Base-by-base conservation (phyloP, 2,888 invertebrate species). In the Dolomedes plantarius region DNA sequence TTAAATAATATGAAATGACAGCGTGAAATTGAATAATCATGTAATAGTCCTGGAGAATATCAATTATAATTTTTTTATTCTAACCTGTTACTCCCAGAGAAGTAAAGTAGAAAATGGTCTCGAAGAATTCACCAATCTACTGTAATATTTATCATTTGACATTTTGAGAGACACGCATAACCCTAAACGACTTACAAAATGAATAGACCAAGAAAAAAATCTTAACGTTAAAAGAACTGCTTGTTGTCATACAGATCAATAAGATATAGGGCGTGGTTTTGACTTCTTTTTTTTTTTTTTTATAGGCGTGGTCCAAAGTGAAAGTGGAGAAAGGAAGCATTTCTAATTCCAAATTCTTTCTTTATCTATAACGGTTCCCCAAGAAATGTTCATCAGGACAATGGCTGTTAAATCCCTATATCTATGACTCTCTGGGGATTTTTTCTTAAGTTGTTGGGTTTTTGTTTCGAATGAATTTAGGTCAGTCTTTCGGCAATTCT, bases 331-430 rank as follows among this genome's bases (percentile, higher is more conserved):
- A 56, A 56, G 56, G 19, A 23, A 56, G 23, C 19, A 19, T 56
- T 56, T 56, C 23, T 23, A 23, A 23, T 56, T 56, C 56, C 56
- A 56, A 56, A 56, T 56, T 56, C 23, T 11, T 56, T 56, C 56
- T 56, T 56, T 56, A 56, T 56, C 56, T 56, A 0, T 23, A 56
- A 56, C 56, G 23, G 23, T n/a, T n/a, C 23, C n/a, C 23, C 3
- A 3, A 5, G 36, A 56, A 56, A 56, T 36, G 5, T 5, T 36
- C 6, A 7, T 36, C 23, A 23, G 56, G 23, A 56, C 56, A 56
- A 56, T 56, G 23, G 56, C 23, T 23, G 56, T 56, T 56, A 56
- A 56, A 56, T 56, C 56, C 56, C 23, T 56, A 23, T 56, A 56
- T 56, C 56, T 56, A 23, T 56, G 46, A 23, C 56, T 56, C 23